These are phyloP conservation scores for Hetaerina americana DNA, from an alignment of 1,140 invertebrate genomes.

Conservation along the genomic window DNA sequence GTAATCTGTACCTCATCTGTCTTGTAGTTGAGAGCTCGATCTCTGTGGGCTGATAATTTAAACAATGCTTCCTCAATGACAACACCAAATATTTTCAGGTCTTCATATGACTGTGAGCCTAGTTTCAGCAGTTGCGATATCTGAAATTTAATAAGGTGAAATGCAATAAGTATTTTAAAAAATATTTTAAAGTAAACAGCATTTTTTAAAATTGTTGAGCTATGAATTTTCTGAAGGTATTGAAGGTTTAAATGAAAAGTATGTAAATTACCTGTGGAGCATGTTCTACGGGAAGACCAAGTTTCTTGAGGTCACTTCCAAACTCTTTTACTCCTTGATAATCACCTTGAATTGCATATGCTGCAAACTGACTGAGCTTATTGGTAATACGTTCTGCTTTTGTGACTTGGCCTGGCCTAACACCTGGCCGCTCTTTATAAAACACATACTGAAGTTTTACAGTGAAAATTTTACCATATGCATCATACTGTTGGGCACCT, in stretches of 20 bases:
- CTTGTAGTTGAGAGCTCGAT: slow-evolving; percentile 85
- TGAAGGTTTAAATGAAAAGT: too few species aligned
- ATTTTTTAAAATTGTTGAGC: too few species aligned
- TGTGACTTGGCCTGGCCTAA: slow-evolving; percentile 88
- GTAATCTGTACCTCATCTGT: slow-evolving; percentile 97
- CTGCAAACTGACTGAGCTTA: slow-evolving; percentile 85
- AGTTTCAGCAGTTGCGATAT: slow-evolving; percentile 94
- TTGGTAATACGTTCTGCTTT: slow-evolving; percentile 84
- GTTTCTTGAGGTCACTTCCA: slow-evolving; percentile 79
- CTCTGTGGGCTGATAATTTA: slow-evolving; percentile 64
- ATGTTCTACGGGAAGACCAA: slow-evolving; percentile 93
- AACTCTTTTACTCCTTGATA: slow-evolving; percentile 87
- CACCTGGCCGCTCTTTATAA: slow-evolving; percentile 95
- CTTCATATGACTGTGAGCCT: slow-evolving; percentile 76
- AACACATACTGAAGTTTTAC: slow-evolving; percentile 96
- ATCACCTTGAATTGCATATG: slow-evolving; percentile 85
- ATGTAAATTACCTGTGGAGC: slow-evolving; percentile 84
- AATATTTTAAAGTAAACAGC: not conserved
- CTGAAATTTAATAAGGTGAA: slow-evolving; percentile 30
- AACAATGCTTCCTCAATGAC: slow-evolving; percentile 85
- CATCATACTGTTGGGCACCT: slow-evolving; percentile 93
- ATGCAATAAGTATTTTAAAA: not conserved
- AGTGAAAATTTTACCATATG: slow-evolving; percentile 98
- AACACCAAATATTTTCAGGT: slow-evolving; percentile 81
- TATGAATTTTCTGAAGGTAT: not conserved